These are phyloP conservation scores for Eulemur albifrons DNA, from an alignment of 2,797 vertebrate species.

Conservation along the genomic window DNA sequence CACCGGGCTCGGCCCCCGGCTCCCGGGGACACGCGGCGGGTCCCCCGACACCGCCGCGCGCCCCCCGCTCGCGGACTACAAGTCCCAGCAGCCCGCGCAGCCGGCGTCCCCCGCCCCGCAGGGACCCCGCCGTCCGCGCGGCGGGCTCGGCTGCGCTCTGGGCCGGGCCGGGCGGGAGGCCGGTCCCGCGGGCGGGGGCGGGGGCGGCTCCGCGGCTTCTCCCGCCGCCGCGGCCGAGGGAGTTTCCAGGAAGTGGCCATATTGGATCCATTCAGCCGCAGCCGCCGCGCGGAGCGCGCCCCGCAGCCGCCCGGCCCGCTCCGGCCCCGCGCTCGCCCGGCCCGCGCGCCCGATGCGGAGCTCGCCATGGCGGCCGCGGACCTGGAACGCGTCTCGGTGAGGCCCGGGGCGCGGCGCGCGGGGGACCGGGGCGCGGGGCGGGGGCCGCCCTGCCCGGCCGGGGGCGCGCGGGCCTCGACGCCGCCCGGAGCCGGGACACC, in stretches of 20 bases:
- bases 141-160: not conserved
- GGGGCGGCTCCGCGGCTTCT: conserved; percentile 67
- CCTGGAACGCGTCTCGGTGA: conserved; percentile 84
- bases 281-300: conserved; percentile 80
- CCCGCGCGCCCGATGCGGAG: conserved; percentile 50
- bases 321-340: conserved; percentile 41
- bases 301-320: conserved; percentile 63
- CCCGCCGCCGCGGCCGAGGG: conserved; percentile 80
- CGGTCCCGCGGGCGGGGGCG: conserved; percentile 66
- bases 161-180: conserved; percentile 27
- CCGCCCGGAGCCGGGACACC: not conserved
- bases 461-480: not conserved
- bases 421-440: not conserved
- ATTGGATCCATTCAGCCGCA: conserved; percentile 87
- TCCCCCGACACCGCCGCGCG: not conserved
- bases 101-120: conserved; percentile 5
- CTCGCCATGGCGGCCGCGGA: conserved; percentile 79
- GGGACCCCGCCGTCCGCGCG: conserved; percentile 28
- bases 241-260: conserved; percentile 92
- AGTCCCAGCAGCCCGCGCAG: conserved; percentile 74
- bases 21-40: not conserved
- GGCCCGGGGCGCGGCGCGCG: conserved; percentile 18
- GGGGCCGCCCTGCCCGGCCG: conserved; percentile 17
- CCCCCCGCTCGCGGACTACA: conserved; percentile 69
- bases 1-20: not conserved